These are phyloP conservation scores for Lysiphlebus fabarum DNA, from an alignment of 1,140 invertebrate species.

Conservation along the genomic window DNA sequence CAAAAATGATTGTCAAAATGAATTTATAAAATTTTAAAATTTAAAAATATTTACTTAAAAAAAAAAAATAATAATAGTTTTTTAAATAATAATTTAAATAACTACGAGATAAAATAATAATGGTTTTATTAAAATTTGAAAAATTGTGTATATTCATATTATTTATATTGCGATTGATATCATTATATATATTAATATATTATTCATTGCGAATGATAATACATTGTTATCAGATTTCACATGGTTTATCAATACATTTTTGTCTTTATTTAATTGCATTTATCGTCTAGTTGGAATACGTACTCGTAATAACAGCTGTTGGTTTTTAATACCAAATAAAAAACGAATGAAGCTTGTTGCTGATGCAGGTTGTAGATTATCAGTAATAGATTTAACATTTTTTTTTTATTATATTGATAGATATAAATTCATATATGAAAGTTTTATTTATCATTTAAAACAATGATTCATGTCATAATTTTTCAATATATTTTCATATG, in stretches of 20 bases:
- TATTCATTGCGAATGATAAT: slow-evolving; percentile 55
- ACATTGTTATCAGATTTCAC: slow-evolving; percentile 71
- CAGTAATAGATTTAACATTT: slow-evolving; percentile 63
- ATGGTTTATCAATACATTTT: slow-evolving; percentile 88
- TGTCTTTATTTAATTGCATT: slow-evolving; percentile 92
- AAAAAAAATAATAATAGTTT: no score
- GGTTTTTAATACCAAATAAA: slow-evolving; percentile 58
- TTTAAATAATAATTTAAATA: no score
- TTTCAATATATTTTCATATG: slow-evolving; percentile 94
- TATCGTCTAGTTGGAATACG: slow-evolving; percentile 66
- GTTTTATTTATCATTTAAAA: slow-evolving; percentile 88
- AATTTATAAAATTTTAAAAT: slow-evolving; percentile 70
- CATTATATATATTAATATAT: slow-evolving; percentile 74
- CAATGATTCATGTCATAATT: slow-evolving; percentile 94
- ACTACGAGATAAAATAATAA: no score
- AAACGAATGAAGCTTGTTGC: slow-evolving; percentile 66
- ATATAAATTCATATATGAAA: slow-evolving; percentile 85
- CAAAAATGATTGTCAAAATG: slow-evolving; percentile 69
- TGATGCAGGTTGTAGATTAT: slow-evolving; percentile 58
- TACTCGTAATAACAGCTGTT: slow-evolving; percentile 34
- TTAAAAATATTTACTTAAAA: slow-evolving; percentile 48
- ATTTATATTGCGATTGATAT: slow-evolving; percentile 64
- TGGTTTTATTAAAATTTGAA: slow-evolving; percentile 39
- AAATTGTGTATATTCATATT: slow-evolving; percentile 61
- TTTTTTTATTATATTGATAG: slow-evolving; percentile 79